Percentiles rank a stretch among this genome's conserved stretches.
These are phyloP conservation scores for Neodiprion pinetum DNA, from an alignment of 1,140 invertebrate species.

Conservation along the genomic window DNA sequence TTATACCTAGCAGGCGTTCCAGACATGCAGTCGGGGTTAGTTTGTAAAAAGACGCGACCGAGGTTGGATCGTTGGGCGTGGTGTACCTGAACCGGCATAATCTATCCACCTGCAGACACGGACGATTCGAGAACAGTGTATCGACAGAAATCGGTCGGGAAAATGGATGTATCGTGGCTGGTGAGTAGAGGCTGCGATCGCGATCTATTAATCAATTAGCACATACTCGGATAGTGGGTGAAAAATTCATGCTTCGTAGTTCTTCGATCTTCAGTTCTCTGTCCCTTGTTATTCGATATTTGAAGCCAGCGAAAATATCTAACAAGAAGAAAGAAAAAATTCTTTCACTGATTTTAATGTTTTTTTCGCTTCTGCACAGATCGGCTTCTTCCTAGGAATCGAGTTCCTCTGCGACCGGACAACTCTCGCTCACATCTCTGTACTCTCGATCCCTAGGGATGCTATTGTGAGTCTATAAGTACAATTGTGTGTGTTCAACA, in stretches of 20 bases:
- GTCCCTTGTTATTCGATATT: too few species aligned
- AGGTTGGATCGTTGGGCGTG: neutral
- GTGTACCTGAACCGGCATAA: too few species aligned
- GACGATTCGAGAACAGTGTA: neutral
- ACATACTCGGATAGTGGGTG: too few species aligned
- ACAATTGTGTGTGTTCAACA: neutral
- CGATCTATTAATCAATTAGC: too few species aligned
- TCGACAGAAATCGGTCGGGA: neutral
- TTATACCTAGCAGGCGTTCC: neutral
- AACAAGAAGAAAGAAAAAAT: neutral
- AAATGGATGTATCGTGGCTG: neutral
- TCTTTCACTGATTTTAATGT: neutral
- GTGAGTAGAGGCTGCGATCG: neutral
- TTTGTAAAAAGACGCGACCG: conserved; percentile 10
- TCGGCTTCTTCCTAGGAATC: neutral
- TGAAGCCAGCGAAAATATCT: too few species aligned
- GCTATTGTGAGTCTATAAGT: neutral
- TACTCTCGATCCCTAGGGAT: neutral
- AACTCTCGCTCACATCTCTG: neutral
- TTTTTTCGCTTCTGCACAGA: neutral
- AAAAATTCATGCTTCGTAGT: too few species aligned
- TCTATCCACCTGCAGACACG: too few species aligned
- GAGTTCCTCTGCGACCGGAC: neutral
- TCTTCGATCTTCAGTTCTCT: too few species aligned
- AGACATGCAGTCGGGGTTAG: conserved; percentile 1